Base-by-base conservation (phyloP, 2,113 vertebrate species). In the Ceyx melanurus region DNA sequence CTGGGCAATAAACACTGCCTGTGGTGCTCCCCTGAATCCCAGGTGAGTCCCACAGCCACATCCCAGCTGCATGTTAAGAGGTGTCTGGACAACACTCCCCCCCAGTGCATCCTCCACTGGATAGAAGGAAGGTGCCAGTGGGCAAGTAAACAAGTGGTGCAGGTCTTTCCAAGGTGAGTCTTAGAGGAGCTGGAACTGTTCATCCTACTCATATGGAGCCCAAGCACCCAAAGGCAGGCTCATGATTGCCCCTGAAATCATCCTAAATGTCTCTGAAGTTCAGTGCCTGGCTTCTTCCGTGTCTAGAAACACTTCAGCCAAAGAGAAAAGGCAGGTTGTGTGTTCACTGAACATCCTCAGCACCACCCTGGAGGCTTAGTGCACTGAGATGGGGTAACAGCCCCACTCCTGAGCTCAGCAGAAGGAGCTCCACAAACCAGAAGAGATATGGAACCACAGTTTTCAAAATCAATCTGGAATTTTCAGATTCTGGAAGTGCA, bases 361-460 rank as follows among this genome's bases (percentile, higher is more conserved):
- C 23, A 78, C 17, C 45, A 19, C 48, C 2, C 1, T 31, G 60
- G 21, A 31, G 29, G 22, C 15, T 56, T 35, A n/a, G 62, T n/a
- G 10, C 3, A 10, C 25, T 9, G 66, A 75, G 54, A 62, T 5
- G 48, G 15, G 8, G 25, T 20, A 66, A 61, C 4, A 68, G 26
- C 11, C 84, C 26, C 31, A 17, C 53, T 72, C 67, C 23, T 6
- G n/a, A 33, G 40, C 22, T 37, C 31, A 58, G 60, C 35, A 82
- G 14, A 50, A 29, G 40, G 33, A 26, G 31, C 33, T 62, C 21
- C 33, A 33, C 0, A 0, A 82, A 61, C 26, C 7, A 46, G 28
- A 82, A 65, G 10, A 14, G 20, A 43, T 50, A 15, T 26, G 14
- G 62, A 92, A 62, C 18, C 20, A 33, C 33, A 35, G 1, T 48